Evolutionary conservation across 2,797 vertebrate genomes (phyloP), one percentile per base, ranked within the genome.

Genomic region (Sebastes hubbsi): DNA sequence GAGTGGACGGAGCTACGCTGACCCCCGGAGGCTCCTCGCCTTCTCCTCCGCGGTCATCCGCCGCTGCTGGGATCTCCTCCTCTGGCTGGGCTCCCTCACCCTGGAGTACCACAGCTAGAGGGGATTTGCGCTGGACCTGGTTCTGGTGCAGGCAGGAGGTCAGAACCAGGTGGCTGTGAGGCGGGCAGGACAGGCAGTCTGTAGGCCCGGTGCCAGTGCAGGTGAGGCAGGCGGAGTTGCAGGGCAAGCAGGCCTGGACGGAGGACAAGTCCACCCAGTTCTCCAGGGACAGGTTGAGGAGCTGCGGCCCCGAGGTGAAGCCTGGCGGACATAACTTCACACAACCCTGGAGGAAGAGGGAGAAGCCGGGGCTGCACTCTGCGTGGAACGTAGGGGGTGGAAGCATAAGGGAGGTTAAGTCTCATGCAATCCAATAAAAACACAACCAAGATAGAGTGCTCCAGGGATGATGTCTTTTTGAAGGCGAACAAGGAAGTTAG

Each of bases 301-400:
- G 95, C 93, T 97, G 91, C 20, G 92, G 14, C 3, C 96, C 95
- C 0, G 97, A 96, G 0, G 95, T 93, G 9, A 97, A 98, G 80
- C 97, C 97, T 0, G 96, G 94, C 0, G 98, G 98, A 86, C 98
- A 99, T 62, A 60, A 88, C 95, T 97, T 98, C 87, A 99, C 95
- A 42, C 98, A 99, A 83, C 94, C 98, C 95, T 99, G 98, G 75
- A 98, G 96, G 93, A 98, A 97, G 88, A 99, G 96, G 72, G 95
- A 98, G 94, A 97, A 99, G 4, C 97, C 97, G 2, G 96, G 95
- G 89, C 98, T 97, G 1, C 98, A 99, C 88, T 99, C 98, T 99
- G 94, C 0, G 5, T 4, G 42, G 22, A 77, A 4, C 24, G n/a
- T 1, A 12, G 24, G 20, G 74, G n/a, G 56, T 5, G 5, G 1